phyloP scores from a whole-genome alignment of 2,797 vertebrate genomes.

The Apogon hyalosoma region DNA sequence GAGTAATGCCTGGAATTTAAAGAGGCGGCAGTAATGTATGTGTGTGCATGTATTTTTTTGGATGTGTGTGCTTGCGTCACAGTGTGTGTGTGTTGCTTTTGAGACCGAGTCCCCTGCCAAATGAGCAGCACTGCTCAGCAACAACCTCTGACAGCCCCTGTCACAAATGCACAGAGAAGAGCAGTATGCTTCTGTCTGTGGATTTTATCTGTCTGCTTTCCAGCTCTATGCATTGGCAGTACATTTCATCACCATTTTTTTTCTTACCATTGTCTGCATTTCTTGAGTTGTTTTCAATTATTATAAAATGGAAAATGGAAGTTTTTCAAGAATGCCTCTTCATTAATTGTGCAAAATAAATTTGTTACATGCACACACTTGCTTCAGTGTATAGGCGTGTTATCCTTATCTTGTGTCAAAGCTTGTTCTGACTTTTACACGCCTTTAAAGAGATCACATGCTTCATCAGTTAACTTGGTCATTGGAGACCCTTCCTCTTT shows the following conservation, averaged over 20 bases:
- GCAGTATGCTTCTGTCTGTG: constrained; percentile 14
- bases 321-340: background rate
- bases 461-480: constrained; percentile 80
- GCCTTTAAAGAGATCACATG: constrained; percentile 79
- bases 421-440: constrained; percentile 25
- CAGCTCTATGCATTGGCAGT: constrained; percentile 30
- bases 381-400: constrained; percentile 34
- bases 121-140: constrained; percentile 51
- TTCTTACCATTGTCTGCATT: background rate
- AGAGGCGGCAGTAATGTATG: background rate
- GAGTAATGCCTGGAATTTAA: background rate
- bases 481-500: constrained; percentile 57
- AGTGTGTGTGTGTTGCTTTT: constrained; percentile 36
- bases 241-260: constrained; percentile 31
- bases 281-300: background rate
- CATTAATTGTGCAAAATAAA: constrained; percentile 14
- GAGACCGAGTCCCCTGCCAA: constrained; percentile 40
- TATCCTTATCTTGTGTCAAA: constrained; percentile 47
- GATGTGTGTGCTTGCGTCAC: background rate
- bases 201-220: constrained; percentile 20
- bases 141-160: constrained; percentile 58
- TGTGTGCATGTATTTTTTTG: constrained; percentile 14
- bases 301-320: background rate
- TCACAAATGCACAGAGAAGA: constrained; percentile 40
- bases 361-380: constrained; percentile 9